Evolutionary conservation across 2,888 invertebrate species (phyloP).

Genomic region (Odontocolon sp.): DNA sequence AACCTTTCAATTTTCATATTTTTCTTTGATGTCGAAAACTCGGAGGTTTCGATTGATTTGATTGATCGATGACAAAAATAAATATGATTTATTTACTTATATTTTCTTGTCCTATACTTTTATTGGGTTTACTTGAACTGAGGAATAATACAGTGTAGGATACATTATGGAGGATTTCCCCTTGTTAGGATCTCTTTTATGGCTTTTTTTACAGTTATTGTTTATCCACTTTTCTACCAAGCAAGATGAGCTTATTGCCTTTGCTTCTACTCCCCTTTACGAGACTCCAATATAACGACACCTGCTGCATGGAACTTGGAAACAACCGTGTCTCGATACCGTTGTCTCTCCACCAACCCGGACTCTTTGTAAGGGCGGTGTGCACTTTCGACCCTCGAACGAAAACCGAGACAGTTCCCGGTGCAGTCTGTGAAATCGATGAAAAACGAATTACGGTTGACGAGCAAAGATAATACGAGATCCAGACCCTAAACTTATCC

Average conservation of each 20-base stretch:
- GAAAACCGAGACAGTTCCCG: slow-evolving; percentile 14
- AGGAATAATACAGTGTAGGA: no score
- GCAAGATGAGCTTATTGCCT: slow-evolving; percentile 2
- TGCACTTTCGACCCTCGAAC: slow-evolving; percentile 22
- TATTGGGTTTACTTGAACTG: no score
- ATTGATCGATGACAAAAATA: no score
- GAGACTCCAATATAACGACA: slow-evolving; percentile 51
- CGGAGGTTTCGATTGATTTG: no score
- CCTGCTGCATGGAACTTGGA: slow-evolving; percentile 45
- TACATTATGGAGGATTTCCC: background rate
- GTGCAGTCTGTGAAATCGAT: slow-evolving; percentile 69
- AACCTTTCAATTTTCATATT: no score
- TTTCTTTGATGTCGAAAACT: no score
- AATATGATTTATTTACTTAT: no score
- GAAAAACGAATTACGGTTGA: slow-evolving; percentile 72
- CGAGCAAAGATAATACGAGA: slow-evolving; percentile 4
- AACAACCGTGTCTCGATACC: slow-evolving; percentile 36
- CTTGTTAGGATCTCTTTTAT: slow-evolving; percentile 67
- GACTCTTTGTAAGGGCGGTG: slow-evolving; percentile 6
- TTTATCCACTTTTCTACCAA: slow-evolving; percentile 3
- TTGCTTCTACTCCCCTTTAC: slow-evolving; percentile 15
- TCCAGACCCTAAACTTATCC: background rate
- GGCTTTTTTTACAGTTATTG: slow-evolving; percentile 52
- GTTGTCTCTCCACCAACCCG: background rate
- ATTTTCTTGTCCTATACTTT: no score